These are phyloP conservation scores for Ibidorhyncha struthersii DNA, from an alignment of 2,113 vertebrate genomes.

Conservation along the genomic window DNA sequence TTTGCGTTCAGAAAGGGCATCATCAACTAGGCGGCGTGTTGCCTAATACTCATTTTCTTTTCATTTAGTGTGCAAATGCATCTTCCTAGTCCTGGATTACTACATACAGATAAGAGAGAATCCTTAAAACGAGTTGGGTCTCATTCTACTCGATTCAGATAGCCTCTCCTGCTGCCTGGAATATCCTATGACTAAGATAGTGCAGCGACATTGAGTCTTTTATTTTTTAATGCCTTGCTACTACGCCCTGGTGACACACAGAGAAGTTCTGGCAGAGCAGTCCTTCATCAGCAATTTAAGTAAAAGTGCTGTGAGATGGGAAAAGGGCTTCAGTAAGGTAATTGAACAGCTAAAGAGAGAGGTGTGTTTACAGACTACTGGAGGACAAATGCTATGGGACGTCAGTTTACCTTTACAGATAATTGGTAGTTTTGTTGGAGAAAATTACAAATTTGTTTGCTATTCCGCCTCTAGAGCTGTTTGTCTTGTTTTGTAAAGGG, in stretches of 20 bases:
- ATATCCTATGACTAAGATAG: not conserved
- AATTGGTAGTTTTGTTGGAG: not conserved
- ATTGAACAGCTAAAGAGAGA: not conserved
- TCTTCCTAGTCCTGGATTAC: not conserved
- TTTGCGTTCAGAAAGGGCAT: not conserved
- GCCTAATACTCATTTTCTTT: not conserved
- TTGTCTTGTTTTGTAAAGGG: not conserved
- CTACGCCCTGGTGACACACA: slow-evolving; percentile 21
- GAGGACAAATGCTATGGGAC: not conserved
- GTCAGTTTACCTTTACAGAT: not conserved
- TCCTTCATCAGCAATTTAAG: not conserved
- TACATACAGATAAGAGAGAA: slow-evolving; percentile 11
- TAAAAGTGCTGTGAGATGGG: slow-evolving; percentile 36
- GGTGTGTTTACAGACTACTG: not conserved
- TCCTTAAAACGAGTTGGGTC: not conserved
- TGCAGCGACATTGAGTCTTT: not conserved
- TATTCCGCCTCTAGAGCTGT: not conserved
- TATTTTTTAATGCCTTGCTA: not conserved
- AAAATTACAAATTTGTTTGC: slow-evolving; percentile 22
- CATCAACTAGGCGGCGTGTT: accelerated
- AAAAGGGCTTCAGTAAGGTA: slow-evolving; percentile 28
- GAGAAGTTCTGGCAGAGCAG: not conserved
- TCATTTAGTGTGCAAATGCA: not conserved
- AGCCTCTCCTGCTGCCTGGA: not conserved
- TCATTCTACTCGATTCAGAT: not conserved